These are phyloP conservation scores for Megalurothrips usitatus DNA, from an alignment of 2,888 invertebrate species.

Conservation along the genomic window DNA sequence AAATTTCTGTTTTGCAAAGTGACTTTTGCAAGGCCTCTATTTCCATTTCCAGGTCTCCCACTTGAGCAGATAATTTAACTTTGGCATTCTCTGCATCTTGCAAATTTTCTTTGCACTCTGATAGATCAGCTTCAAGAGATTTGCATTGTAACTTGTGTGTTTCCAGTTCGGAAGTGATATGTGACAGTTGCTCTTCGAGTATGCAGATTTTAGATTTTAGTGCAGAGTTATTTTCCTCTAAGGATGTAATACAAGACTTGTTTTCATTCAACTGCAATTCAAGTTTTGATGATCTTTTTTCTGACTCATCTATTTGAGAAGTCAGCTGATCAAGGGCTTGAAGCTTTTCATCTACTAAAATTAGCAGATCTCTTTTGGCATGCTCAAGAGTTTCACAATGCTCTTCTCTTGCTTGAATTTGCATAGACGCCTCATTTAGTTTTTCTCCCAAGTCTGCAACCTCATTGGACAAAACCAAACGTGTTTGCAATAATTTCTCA, in stretches of 20 bases:
- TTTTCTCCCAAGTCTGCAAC: background rate
- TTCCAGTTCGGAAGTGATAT: background rate
- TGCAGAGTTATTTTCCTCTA: background rate
- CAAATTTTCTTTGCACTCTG: background rate
- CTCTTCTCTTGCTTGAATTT: conserved; percentile 16
- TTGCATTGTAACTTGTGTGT: background rate
- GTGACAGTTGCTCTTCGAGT: background rate
- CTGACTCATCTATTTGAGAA: background rate
- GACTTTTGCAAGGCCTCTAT: background rate
- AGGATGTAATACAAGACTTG: background rate
- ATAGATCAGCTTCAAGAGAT: background rate
- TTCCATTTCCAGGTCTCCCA: background rate
- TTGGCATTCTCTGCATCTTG: background rate
- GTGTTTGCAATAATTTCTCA: background rate
- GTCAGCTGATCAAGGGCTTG: background rate
- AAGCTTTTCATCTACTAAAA: background rate
- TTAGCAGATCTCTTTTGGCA: background rate
- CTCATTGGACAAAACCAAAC: background rate
- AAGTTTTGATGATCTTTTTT: background rate
- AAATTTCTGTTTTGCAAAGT: background rate
- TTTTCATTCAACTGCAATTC: background rate
- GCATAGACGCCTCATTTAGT: background rate
- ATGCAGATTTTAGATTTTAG: background rate
- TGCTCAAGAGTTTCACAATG: conserved; percentile 7
- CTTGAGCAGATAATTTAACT: background rate